Evolutionary conservation across 2,797 vertebrate genomes (phyloP), one percentile per base, ranked within the genome.

Genomic region (Siniperca obscura): DNA sequence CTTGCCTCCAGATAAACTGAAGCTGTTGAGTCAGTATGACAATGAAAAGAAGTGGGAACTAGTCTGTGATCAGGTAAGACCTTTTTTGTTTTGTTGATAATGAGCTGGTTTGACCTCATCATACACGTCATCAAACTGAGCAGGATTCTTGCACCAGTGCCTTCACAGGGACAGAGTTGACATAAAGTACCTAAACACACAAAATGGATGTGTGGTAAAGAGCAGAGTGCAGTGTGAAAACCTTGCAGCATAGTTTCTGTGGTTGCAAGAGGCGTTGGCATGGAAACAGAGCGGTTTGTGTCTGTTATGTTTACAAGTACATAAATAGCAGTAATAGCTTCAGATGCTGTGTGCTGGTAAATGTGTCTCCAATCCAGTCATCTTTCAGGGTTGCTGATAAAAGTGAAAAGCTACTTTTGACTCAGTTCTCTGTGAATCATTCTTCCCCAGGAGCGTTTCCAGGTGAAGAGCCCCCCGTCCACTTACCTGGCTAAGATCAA

Each of bases 31-130:
- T 90, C 97, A 97, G 81, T 98, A 98, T 0, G 97, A 98, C 92
- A 97, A 95, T 0, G 98, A 99, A 55, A 99, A 99, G 96, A 99
- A 99, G 86, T 99, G 98, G 98, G 98, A 99, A 89, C 94, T 99
- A 81, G 95, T 99, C 83, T 99, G 98, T 71, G 97, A 98, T 92
- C 97, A 98, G 96, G 97, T 98, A 87, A 90, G 88, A 71, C 7
- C 4, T 7, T 27, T 17, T 53, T 53, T 27, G 16, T 2, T 50
- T 53, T 6, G 7, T 30, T 71, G 3, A 19, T 48, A 50, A 73
- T 25, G 3, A 73, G 14, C 42, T 17, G 10, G 5, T 56, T 55
- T 62, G 12, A 46, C 56, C 7, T 46, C 38, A 46, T 38, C 25
- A n/a, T 7, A n/a, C 7, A 9, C 7, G 19, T 11, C 40, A 36